Base-by-base conservation (phyloP, 2,113 vertebrate genomes). In the Riparia riparia region DNA sequence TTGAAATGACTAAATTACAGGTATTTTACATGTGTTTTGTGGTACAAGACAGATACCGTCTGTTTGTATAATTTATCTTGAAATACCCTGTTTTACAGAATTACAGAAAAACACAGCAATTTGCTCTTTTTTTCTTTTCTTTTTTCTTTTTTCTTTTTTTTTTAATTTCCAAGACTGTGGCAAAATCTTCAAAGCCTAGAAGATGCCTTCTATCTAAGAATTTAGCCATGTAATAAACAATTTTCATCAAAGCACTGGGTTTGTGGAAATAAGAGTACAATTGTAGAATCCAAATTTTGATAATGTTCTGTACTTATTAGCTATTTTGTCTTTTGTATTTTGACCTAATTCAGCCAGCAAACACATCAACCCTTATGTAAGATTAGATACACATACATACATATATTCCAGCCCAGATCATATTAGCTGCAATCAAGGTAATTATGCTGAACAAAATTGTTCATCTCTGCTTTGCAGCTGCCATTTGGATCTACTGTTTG, bases 61-160 rank as follows among this genome's bases (percentile, higher is more conserved):
- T 96, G 97, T 98, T 98, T 98, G 98, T 98, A 98, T 99, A 99
- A 99, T 99, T 99, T 98, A 98, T 98, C 98, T 98, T 98, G 97
- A 99, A 99, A 90, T 95, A 98, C 97, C 97, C 92, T 98, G 98
- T 97, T 98, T 98, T 98, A 98, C 92, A 97, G 99, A 99, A 99
- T 99, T 98, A 99, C 96, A 98, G 98, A 99, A 99, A 99, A 99
- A 97, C 98, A 98, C 98, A 93, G 98, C 98, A 99, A 99, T 99
- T 99, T 99, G 95, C 98, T 98, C 95, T 97, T 86, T 98, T 98
- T 99, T 98, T 98, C 98, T 96, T 98, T 91, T 93, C 57, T 15
- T 8, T 3, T 45, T 28, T 34, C n/a, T 29, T 94, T 91, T 50
- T 39, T 49, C 98, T 98, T 47, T 5, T 31, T 61, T 83, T 64